Base-by-base conservation (phyloP, 1,140 invertebrate species). In the Plectus sambesii region DNA sequence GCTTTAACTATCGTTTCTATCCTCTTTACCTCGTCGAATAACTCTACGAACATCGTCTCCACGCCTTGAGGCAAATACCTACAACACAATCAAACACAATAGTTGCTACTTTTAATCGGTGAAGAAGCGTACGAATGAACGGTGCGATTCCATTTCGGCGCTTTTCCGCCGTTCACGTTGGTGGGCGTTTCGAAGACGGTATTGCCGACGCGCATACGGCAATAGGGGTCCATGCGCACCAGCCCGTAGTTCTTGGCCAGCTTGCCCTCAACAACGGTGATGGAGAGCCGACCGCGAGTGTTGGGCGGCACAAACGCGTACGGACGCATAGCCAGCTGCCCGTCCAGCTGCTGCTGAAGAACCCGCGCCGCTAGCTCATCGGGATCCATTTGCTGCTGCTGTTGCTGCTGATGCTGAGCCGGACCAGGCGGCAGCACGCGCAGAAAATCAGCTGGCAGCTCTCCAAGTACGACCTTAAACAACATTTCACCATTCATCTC, bases 221-320 rank as follows among this genome's bases (percentile, higher is more conserved):
- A 85, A 71, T 94, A 94, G 0, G 88, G 88, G 73, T 94, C 88
- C 89, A 94, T 96, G 53, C 85, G 77, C 2, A 86, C 85, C 55
- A 96, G 75, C 27, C 90, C 89, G 80, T 96, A 97, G 72, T 94
- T 96, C 73, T 94, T 93, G 1, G 82, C 81, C 43, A 97, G 74
- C 73, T 87, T 89, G 5, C 88, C 83, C 78, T 83, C 58, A 36
- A 70, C 55, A 45, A 64, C 50, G 35, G 35, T 49, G 51, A 9
- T 29, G 0, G 8, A 2, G 19, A 90, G 73, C 56, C 81, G 75
- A 1, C 84, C 84, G 42, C 79, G 75, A 42, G 79, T 69, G 59
- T 80, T 78, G n/a, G 77, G 71, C 15, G 78, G 73, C 41, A 77
- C 70, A 43, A 72, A 52, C 41, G 70, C 61, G 22, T 72, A 74